Evolutionary conservation across 2,797 vertebrate genomes (phyloP), one percentile per base, ranked within the genome.

Genomic region (Lepidocolaptes lacrymiger): DNA sequence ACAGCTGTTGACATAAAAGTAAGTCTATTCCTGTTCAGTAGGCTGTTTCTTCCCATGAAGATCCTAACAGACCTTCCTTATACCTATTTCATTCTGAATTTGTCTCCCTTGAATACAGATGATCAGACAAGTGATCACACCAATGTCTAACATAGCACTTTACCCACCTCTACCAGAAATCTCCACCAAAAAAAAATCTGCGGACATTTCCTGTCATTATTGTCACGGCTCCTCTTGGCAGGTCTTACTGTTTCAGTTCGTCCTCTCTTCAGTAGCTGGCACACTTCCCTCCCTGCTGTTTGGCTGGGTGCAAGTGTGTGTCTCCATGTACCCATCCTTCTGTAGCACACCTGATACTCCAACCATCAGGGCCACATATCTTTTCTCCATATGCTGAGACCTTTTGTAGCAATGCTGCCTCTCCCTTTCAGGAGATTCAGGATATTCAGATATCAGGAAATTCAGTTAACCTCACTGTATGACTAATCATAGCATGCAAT

Each of bases 371-470:
- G 28, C 30, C 2, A 0, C 32, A 26, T 16, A 52, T 13, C 8
- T 59, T 36, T 62, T 55, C 37, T 63, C 24, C 17, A 55, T 18
- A 41, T 3, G 32, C 48, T 74, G 18, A 3, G 8, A 55, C 17
- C 36, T 66, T 90, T 59, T 37, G 48, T 24, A 75, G 58, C 48
- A 81, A 61, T 1, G 1, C 28, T 43, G 8, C 27, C 62, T 82
- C 58, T 62, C 75, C 10, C 13, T 41, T 85, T 72, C 30, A 73
- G 67, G 32, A n/a, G n/a, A n/a, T n/a, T n/a, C n/a, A n/a, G n/a
- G n/a, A n/a, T n/a, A n/a, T n/a, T n/a, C n/a, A n/a, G n/a, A 66
- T 54, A 68, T 34, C 51, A 88, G 51, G 34, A 87, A 88, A 82
- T 81, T 12, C 85, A 87, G 39, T 24, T 39, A 71, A 32, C 76